Percentiles rank a stretch among this genome's conserved stretches.
These are phyloP conservation scores for Papilio demoleus DNA, from an alignment of 2,888 invertebrate genomes.

Conservation along the genomic window DNA sequence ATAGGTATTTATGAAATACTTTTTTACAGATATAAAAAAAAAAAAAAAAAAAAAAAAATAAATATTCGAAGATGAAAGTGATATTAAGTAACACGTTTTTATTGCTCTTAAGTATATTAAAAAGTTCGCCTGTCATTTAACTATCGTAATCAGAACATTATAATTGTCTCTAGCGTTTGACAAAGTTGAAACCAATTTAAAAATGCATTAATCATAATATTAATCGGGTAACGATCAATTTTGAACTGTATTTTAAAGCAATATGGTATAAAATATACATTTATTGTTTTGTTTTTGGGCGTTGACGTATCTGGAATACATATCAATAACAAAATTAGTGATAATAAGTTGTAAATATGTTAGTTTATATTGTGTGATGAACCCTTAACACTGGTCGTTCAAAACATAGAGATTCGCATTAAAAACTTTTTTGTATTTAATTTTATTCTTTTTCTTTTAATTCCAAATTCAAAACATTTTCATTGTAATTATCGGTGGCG, in stretches of 20 bases:
- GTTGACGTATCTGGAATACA: constrained; percentile 13
- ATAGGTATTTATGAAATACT: no score
- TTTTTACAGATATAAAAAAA: no score
- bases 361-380: no score
- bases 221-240: neutral
- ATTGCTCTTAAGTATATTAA: neutral
- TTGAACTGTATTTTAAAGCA: neutral
- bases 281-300: constrained; percentile 30
- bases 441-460: no score
- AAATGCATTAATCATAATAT: neutral
- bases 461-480: no score
- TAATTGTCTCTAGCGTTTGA: no score
- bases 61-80: neutral
- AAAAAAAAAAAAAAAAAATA: no score
- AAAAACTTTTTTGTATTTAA: no score
- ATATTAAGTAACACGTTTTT: no score
- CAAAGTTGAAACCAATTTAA: constrained; percentile 3
- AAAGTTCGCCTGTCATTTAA: neutral
- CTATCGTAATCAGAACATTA: no score
- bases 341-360: constrained; percentile 20
- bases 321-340: constrained; percentile 25
- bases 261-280: neutral
- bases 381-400: neutral
- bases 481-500: no score
- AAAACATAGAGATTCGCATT: no score